Percentiles rank a stretch among this genome's conserved stretches.
phyloP scores from a whole-genome alignment of 2,888 invertebrate genomes.

The Anodontia alba region DNA sequence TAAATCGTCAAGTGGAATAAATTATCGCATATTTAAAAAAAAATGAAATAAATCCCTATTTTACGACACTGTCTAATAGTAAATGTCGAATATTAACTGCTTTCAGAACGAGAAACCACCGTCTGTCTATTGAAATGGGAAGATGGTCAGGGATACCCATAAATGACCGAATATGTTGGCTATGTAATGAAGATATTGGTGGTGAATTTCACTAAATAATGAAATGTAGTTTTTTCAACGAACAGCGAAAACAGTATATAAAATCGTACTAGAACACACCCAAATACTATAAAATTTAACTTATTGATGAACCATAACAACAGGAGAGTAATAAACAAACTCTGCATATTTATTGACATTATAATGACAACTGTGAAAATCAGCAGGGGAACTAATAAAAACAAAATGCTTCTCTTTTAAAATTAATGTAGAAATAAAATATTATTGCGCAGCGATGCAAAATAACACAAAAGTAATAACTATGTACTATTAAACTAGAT shows the following conservation, averaged over 20 bases:
- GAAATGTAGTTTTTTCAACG: not conserved
- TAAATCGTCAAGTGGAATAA: not conserved
- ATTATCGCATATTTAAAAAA: not conserved
- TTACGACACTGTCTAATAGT: not conserved
- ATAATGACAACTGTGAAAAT: too few relatives aligned
- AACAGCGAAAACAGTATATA: not conserved
- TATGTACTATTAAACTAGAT: too few relatives aligned
- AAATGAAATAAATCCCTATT: not conserved
- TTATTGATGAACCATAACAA: not conserved
- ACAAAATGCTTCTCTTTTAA: too few relatives aligned
- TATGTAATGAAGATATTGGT: not conserved
- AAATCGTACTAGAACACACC: not conserved
- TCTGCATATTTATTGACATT: not conserved
- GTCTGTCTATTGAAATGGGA: not conserved
- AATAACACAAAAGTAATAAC: too few relatives aligned
- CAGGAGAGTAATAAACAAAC: not conserved
- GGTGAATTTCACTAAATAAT: not conserved
- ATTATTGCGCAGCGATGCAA: too few relatives aligned
- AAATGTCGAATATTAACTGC: not conserved
- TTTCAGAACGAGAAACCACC: not conserved
- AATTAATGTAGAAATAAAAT: too few relatives aligned
- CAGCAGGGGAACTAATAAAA: too few relatives aligned
- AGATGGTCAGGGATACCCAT: not conserved
- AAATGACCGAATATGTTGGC: not conserved
- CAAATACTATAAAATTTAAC: not conserved